Conservation (phyloP, 2,797 vertebrate species). For the Falco novaeseelandiae region DNA sequence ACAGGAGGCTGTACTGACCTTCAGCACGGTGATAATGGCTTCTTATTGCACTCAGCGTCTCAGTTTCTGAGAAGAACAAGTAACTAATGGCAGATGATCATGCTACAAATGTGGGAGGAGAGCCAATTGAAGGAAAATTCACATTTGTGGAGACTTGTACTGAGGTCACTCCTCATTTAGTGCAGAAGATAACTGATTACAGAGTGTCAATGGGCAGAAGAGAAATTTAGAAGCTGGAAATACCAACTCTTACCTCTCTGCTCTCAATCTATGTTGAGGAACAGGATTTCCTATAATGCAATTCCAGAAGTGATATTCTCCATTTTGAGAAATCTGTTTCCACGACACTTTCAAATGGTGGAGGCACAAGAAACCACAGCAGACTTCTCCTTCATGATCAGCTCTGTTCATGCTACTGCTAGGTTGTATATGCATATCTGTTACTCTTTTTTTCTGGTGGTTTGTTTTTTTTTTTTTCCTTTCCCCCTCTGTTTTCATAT, state of each 20-base stretch:
- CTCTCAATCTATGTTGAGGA: neutral
- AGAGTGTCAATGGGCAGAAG: neutral
- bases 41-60: neutral
- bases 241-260: neutral
- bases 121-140: neutral
- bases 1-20: neutral
- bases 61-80: neutral
- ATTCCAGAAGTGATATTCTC: neutral
- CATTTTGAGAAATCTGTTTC: neutral
- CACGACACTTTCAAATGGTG: neutral
- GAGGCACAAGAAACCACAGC: neutral
- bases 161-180: neutral
- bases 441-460: neutral
- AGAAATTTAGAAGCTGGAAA: neutral
- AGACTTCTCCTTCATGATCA: neutral
- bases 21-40: neutral
- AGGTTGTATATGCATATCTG: neutral
- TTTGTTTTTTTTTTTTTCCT: neutral
- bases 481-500: neutral
- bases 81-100: neutral
- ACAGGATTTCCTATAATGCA: neutral
- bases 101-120: neutral
- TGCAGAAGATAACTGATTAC: neutral
- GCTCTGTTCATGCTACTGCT: neutral
- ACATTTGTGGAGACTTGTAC: neutral